Evolutionary conservation across 2,113 vertebrate genomes (phyloP).

Genomic region (Sciurus niger): DNA sequence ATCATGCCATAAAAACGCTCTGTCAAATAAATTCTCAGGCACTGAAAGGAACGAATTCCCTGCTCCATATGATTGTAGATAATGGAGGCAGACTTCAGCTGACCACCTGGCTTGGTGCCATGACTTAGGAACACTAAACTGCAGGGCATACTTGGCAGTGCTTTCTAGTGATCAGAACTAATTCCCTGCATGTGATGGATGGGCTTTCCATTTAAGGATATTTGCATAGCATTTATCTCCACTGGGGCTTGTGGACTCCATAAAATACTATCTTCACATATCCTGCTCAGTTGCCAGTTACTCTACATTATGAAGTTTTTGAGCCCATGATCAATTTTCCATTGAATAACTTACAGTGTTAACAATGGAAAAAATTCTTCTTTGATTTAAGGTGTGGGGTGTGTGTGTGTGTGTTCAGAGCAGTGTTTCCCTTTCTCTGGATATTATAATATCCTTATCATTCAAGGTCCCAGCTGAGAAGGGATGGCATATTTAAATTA

Average conservation of each 20-base stretch:
- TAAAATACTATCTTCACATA: slow-evolving; percentile 48
- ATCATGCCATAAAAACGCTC: slow-evolving; percentile 62
- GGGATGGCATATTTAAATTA: slow-evolving; percentile 46
- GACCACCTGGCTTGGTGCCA: not conserved
- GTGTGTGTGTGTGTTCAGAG: not conserved
- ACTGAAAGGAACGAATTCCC: slow-evolving; percentile 64
- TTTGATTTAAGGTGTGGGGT: not conserved
- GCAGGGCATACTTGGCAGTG: slow-evolving; percentile 24
- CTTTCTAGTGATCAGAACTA: not conserved
- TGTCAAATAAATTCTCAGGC: slow-evolving; percentile 67
- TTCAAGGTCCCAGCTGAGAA: not conserved
- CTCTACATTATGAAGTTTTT: slow-evolving; percentile 43
- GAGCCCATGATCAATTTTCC: slow-evolving; percentile 42
- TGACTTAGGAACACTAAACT: not conserved
- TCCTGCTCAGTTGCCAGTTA: slow-evolving; percentile 28
- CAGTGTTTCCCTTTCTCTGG: not conserved
- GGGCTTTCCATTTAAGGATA: slow-evolving; percentile 40
- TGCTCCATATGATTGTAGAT: slow-evolving; percentile 58
- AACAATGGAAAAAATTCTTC: not conserved
- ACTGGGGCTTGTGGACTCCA: slow-evolving; percentile 40
- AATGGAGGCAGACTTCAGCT: slow-evolving; percentile 70
- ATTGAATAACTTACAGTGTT: slow-evolving; percentile 13
- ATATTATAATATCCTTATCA: slow-evolving; percentile 34
- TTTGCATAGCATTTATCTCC: slow-evolving; percentile 49
- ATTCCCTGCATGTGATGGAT: slow-evolving; percentile 56